Evolutionary conservation across 2,113 vertebrate species (phyloP).

Genomic region (Dendrocopos noguchii): DNA sequence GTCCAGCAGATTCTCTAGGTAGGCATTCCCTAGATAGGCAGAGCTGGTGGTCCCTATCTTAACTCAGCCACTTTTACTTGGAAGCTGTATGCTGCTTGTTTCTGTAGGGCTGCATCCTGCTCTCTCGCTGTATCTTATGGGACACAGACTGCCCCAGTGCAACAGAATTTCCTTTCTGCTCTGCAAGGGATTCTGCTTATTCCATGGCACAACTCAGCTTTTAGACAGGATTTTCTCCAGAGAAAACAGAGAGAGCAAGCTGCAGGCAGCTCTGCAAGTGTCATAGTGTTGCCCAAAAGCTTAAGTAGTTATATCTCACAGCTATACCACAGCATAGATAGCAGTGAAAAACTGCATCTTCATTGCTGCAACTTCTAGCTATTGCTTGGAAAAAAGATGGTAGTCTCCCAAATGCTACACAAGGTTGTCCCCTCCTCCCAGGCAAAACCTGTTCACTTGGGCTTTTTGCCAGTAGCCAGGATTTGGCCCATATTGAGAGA

Average conservation of each 20-base stretch:
- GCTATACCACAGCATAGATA: neutral
- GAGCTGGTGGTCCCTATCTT: neutral
- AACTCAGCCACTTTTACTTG: neutral
- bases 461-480: constrained; percentile 57
- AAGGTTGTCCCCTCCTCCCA: neutral
- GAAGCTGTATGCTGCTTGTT: neutral
- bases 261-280: neutral
- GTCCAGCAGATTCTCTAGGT: neutral
- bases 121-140: neutral
- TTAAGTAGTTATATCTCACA: neutral
- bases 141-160: neutral
- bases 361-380: neutral
- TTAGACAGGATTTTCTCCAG: neutral
- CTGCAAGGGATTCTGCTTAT: neutral
- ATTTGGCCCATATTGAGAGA: constrained; percentile 60
- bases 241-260: neutral
- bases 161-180: neutral
- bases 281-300: neutral
- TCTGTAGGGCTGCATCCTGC: neutral
- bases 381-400: neutral
- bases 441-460: constrained; percentile 39
- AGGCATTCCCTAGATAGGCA: neutral
- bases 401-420: neutral
- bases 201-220: neutral
- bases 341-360: neutral